Evolutionary conservation across 2,888 invertebrate species (phyloP).

Genomic region (Melinopterus prodromus): DNA sequence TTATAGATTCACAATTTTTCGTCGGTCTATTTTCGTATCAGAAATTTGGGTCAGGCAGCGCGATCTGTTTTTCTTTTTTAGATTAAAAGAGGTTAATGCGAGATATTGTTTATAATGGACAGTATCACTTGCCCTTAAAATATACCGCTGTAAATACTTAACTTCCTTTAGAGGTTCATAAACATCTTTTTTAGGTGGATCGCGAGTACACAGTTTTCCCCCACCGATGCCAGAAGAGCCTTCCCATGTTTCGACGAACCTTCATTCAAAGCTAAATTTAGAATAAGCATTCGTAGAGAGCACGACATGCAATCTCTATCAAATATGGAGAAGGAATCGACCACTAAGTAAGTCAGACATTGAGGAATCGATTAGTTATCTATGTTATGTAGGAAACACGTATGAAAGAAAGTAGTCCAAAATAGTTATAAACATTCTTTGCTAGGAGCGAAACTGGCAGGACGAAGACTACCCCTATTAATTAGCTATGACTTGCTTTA

Average conservation of each 20-base stretch:
- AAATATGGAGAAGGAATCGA: conserved; percentile 69
- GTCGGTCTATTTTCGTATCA: background rate
- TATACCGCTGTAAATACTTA: background rate
- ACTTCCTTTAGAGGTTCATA: background rate
- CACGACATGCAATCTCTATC: conserved; percentile 65
- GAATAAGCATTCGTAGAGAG: conserved; percentile 71
- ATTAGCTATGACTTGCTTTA: too few relatives aligned
- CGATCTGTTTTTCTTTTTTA: background rate
- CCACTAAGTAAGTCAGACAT: conserved; percentile 46
- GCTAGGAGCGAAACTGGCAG: too few relatives aligned
- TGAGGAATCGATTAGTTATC: too few relatives aligned
- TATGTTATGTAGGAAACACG: too few relatives aligned
- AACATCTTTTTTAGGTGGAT: conserved; percentile 68
- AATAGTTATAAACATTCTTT: too few relatives aligned
- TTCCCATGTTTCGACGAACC: conserved; percentile 93
- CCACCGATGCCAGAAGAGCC: conserved; percentile 79
- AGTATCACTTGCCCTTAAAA: conserved; percentile 8
- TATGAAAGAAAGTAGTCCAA: too few relatives aligned
- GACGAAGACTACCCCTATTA: too few relatives aligned
- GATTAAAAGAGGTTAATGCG: background rate
- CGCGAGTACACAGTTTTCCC: conserved; percentile 82
- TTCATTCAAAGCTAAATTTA: conserved; percentile 79
- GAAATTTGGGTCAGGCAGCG: background rate
- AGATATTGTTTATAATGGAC: background rate
- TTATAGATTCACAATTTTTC: background rate